Conservation (phyloP, 2,888 invertebrate species). For the Epinotia ramella region DNA sequence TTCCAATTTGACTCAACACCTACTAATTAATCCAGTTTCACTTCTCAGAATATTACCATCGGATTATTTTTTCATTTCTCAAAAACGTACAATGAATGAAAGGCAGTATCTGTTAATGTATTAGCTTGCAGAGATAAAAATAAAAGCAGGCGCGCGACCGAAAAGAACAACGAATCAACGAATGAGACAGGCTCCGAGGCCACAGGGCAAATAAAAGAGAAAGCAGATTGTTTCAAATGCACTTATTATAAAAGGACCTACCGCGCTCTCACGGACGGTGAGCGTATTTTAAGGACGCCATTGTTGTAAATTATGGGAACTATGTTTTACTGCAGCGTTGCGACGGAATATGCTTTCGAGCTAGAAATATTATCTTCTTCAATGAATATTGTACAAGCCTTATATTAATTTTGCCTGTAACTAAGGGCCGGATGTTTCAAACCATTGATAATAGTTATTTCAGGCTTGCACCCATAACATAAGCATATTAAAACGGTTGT, state of each 20-base stretch:
- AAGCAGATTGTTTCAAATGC: conserved; percentile 71
- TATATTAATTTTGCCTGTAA: too few species aligned
- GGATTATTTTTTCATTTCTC: neutral
- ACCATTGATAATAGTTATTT: too few species aligned
- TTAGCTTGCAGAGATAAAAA: conserved; percentile 50
- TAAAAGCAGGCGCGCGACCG: conserved; percentile 56
- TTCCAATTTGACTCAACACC: conserved; percentile 10
- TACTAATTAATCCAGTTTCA: conserved; percentile 18
- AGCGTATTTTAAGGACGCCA: conserved; percentile 13
- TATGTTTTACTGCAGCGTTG: neutral
- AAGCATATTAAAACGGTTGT: too few species aligned
- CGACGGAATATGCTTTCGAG: neutral
- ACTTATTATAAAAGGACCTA: conserved; percentile 72
- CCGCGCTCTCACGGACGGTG: conserved; percentile 57
- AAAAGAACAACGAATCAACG: conserved; percentile 58
- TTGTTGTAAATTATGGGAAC: conserved; percentile 13
- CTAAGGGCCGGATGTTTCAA: too few species aligned
- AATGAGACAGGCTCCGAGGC: conserved; percentile 57
- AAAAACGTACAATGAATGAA: conserved; percentile 7
- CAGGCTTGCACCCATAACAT: too few species aligned
- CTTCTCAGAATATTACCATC: neutral
- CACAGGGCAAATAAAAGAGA: conserved; percentile 64
- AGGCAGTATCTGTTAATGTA: conserved; percentile 33
- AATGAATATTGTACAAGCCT: neutral
- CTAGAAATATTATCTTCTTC: neutral